Evolutionary conservation across 2,797 vertebrate genomes (phyloP).

Genomic region (Takifugu ocellatus): DNA sequence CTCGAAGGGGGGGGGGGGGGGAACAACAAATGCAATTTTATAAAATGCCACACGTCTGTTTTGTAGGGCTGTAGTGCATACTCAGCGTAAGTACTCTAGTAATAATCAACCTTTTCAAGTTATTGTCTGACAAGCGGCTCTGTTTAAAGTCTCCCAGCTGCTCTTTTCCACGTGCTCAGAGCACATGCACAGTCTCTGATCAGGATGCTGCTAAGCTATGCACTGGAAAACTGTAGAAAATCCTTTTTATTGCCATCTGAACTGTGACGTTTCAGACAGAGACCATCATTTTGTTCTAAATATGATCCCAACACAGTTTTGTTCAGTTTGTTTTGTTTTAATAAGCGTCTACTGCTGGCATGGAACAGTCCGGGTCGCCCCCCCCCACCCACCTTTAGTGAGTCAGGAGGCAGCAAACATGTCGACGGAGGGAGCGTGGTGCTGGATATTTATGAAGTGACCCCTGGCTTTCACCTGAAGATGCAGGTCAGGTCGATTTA

Average conservation of each 20-base stretch:
- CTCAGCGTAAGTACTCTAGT: constrained; percentile 3
- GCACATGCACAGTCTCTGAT: too few relatives aligned
- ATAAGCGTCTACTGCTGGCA: neutral
- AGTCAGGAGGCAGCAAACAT: too few relatives aligned
- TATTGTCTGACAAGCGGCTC: too few relatives aligned
- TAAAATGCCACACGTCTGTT: neutral
- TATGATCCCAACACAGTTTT: neutral
- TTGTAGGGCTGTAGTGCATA: neutral
- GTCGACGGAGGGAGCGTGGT: too few relatives aligned
- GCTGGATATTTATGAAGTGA: too few relatives aligned
- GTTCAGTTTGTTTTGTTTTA: neutral
- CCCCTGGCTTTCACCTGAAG: too few relatives aligned
- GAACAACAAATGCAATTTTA: neutral
- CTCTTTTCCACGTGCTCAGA: too few relatives aligned
- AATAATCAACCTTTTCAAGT: too few relatives aligned
- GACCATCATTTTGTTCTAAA: neutral
- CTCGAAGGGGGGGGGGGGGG: neutral
- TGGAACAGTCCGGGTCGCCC: too few relatives aligned
- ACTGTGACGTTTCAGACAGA: neutral
- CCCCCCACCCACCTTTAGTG: too few relatives aligned
- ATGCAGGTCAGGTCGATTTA: too few relatives aligned
- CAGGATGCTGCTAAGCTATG: neutral
- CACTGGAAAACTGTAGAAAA: neutral
- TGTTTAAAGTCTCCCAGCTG: too few relatives aligned
- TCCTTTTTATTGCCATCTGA: neutral